These are phyloP conservation scores for Trichonephila inaurata DNA, from an alignment of 1,140 invertebrate species.

Conservation along the genomic window DNA sequence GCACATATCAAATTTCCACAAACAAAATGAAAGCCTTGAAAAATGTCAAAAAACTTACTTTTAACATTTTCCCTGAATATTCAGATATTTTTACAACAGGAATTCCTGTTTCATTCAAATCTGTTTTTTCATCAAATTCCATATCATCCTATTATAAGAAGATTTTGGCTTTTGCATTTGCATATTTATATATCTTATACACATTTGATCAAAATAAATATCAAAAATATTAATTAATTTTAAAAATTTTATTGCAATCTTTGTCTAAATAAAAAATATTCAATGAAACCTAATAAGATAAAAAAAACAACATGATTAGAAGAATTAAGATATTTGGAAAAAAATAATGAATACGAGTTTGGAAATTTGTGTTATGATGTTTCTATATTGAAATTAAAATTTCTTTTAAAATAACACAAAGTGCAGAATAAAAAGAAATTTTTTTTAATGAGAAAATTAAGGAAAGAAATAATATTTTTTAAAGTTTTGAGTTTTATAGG, in stretches of 20 bases:
- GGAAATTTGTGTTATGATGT: too few species aligned
- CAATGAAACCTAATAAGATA: not conserved
- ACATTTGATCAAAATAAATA: not conserved
- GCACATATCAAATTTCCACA: not conserved
- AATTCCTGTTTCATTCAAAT: not conserved
- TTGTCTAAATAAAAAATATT: not conserved
- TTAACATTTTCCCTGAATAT: not conserved
- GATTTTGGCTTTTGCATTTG: not conserved
- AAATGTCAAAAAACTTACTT: not conserved
- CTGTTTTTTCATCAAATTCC: not conserved
- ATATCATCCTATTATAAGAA: not conserved
- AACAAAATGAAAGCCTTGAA: not conserved
- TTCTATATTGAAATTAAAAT: too few species aligned
- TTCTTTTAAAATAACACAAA: too few species aligned
- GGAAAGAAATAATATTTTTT: too few species aligned
- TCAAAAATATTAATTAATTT: not conserved
- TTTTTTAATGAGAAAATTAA: too few species aligned
- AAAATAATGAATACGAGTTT: too few species aligned
- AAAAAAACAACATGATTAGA: not conserved
- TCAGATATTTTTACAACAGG: not conserved
- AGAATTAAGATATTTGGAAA: too few species aligned
- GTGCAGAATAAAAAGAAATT: too few species aligned
- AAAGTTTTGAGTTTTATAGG: too few species aligned
- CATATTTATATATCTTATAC: not conserved
- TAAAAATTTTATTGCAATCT: not conserved